A percentile compares a stretch with the other conserved stretches of the same genome.
These are phyloP conservation scores for Melanerpes aurifrons DNA, from an alignment of 2,113 vertebrate species.

Conservation along the genomic window DNA sequence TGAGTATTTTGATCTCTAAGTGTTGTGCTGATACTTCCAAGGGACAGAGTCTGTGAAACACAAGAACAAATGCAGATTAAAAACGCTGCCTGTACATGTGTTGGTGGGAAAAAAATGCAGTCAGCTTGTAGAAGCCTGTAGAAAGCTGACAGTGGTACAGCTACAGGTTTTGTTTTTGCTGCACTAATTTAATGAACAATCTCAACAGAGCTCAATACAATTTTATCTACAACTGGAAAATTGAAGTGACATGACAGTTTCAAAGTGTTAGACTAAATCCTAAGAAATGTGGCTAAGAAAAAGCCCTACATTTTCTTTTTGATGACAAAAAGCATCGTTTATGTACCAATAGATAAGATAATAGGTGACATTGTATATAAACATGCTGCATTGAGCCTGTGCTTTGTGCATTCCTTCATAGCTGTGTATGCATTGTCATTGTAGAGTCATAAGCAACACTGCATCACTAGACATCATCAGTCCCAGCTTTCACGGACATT, in stretches of 20 bases:
- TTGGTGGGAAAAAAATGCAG: neutral
- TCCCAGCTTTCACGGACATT: conserved; percentile 80
- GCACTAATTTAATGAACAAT: neutral
- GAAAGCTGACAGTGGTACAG: neutral
- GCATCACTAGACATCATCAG: conserved; percentile 82
- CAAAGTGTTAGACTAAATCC: neutral
- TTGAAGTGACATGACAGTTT: neutral
- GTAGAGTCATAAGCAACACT: conserved; percentile 70
- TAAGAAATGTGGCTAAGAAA: neutral
- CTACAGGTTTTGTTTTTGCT: neutral
- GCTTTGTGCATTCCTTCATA: neutral
- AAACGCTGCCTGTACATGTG: neutral
- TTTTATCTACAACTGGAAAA: neutral
- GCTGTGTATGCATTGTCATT: conserved; percentile 20
- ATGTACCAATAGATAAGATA: too few relatives aligned
- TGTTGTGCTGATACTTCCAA: neutral
- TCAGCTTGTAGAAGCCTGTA: neutral
- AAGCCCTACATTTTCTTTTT: neutral
- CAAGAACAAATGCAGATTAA: neutral
- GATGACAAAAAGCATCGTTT: neutral
- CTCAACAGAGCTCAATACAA: neutral
- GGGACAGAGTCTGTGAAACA: neutral
- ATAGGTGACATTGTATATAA: neutral
- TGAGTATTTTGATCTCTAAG: neutral
- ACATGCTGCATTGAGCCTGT: neutral